Evolutionary conservation across 2,797 vertebrate species (phyloP).

Genomic region (Pseudotriccus pelzelni): DNA sequence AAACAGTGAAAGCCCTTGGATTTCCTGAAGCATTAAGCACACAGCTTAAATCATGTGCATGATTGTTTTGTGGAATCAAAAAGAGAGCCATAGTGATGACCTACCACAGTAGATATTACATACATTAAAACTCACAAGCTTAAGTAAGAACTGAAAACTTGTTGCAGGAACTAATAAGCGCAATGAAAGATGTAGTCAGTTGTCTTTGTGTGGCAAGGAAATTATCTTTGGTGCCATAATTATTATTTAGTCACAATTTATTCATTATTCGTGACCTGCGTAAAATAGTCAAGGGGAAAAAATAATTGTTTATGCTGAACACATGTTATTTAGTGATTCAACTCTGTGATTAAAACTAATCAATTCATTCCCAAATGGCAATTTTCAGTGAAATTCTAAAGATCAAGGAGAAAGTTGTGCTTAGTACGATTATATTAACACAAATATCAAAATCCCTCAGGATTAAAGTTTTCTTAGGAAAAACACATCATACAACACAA

Average conservation of each 20-base stretch:
- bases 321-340: background rate
- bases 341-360: constrained; percentile 13
- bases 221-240: background rate
- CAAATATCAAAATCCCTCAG: background rate
- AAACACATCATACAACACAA: background rate
- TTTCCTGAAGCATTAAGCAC: background rate
- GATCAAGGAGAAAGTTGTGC: background rate
- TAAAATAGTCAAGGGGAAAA: background rate
- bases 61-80: background rate
- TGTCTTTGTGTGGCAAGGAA: background rate
- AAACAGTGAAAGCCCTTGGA: background rate
- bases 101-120: background rate
- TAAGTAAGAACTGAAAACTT: background rate
- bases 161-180: background rate
- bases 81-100: background rate
- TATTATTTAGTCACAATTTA: constrained; percentile 32
- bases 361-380: constrained; percentile 4
- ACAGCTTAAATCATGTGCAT: background rate
- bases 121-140: background rate
- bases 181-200: background rate
- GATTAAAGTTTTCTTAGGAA: background rate
- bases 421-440: background rate
- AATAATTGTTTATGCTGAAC: constrained; percentile 17
- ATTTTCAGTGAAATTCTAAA: background rate
- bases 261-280: background rate